A percentile compares a stretch with the other conserved stretches of the same genome.
Conservation (phyloP, 2,113 vertebrate species). For the Phaethon lepturus region DNA sequence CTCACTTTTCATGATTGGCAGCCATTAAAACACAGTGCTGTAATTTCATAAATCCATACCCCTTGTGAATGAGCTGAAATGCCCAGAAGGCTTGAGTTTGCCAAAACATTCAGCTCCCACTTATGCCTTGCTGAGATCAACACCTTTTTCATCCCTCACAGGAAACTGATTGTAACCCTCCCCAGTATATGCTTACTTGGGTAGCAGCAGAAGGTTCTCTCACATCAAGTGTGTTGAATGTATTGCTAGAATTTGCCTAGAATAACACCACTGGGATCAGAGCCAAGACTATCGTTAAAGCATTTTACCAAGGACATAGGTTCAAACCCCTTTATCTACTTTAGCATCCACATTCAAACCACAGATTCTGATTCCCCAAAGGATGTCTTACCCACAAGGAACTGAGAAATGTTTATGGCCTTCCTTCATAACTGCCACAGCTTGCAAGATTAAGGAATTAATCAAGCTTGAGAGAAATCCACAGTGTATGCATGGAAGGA, state of each 20-base stretch:
- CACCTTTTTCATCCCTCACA: neutral
- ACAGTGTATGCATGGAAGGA: neutral
- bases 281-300: neutral
- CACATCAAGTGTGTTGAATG: neutral
- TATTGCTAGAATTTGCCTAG: neutral
- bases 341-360: neutral
- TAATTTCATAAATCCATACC: neutral
- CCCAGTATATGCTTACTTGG: neutral
- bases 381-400: neutral
- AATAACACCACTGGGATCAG: neutral
- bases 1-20: neutral
- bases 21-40: neutral
- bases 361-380: neutral
- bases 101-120: neutral
- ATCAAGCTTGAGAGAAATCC: neutral
- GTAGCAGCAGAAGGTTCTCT: neutral
- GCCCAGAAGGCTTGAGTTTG: neutral
- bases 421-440: neutral
- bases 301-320: neutral
- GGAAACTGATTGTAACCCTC: neutral
- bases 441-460: neutral
- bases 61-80: neutral
- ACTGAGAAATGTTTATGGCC: neutral
- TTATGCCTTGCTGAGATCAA: neutral
- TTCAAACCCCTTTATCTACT: neutral